Evolutionary conservation across 1,140 invertebrate species (phyloP), one percentile per base, ranked within the genome.

Genomic region (Drosophila pseudoananassae): DNA sequence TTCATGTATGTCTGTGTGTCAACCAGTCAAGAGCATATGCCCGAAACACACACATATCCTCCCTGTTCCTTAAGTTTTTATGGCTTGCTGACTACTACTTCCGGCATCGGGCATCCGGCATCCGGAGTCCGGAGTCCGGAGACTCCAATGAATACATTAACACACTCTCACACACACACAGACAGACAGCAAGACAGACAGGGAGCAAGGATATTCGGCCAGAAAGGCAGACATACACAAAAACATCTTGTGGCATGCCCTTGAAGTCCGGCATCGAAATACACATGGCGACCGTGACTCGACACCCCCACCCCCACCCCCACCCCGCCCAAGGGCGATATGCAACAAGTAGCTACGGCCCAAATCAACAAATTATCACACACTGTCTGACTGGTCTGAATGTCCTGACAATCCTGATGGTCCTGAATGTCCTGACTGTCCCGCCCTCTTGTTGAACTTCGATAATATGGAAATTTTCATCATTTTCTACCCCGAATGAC

Each of bases 401-500:
- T 54, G 66, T 40, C 47, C 66, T 76, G 58, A 7, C 38, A 25
- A 5, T n/a, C n/a, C n/a, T n/a, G n/a, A 20, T 20, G 7, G 40
- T 14, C 4, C n/a, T 14, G 38, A 8, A 5, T 14, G 40, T 8
- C 8, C 15, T n/a, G 46, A 14, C 38, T 57, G 61, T 43, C 55
- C 36, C 2, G 10, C 46, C 38, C 33, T 27, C 27, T n/a, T 33
- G 29, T 81, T 72, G 60, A 75, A 61, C 61, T 76, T 82, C 71
- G 81, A 80, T 89, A 87, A 89, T 87, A 91, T 91, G 89, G 81
- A 91, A 91, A 90, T 85, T 90, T 83, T 73, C 65, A 68, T 71
- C 73, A 70, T 81, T 83, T 89, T 83, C 80, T 78, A 82, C 51
- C 71, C 76, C 60, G 70, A 78, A 89, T 57, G 38, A n/a, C n/a